phyloP scores from a whole-genome alignment of 2,888 invertebrate species.

The Eupithecia insigniata region DNA sequence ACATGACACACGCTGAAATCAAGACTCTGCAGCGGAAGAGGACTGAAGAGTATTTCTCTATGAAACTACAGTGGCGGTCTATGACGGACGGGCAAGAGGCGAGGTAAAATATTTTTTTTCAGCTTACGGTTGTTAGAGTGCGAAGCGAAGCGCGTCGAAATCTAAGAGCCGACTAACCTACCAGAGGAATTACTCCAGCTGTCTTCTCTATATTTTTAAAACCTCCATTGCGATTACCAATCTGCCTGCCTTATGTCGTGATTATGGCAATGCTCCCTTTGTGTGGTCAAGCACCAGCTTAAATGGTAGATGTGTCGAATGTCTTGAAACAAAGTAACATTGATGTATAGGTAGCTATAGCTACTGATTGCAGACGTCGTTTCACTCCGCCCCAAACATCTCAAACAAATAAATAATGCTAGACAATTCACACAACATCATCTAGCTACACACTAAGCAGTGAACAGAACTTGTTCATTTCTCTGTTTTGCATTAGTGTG shows the following conservation, averaged over 20 bases:
- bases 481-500: no score
- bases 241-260: not conserved
- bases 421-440: no score
- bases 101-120: conserved; percentile 27
- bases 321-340: no score
- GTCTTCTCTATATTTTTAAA: not conserved
- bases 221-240: not conserved
- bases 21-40: conserved; percentile 88
- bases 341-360: no score
- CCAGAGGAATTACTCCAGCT: not conserved
- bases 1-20: conserved; percentile 89
- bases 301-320: no score
- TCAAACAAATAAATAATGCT: no score
- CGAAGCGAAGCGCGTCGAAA: not conserved
- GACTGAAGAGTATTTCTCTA: conserved; percentile 94
- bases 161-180: no score
- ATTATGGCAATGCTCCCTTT: no score
- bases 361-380: no score
- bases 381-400: no score
- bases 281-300: not conserved
- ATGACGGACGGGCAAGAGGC: conserved; percentile 93
- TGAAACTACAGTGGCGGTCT: conserved; percentile 98
- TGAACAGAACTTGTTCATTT: no score
- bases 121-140: not conserved
- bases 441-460: no score